A percentile compares a stretch with the other conserved stretches of the same genome.
These are phyloP conservation scores for Oopsacas minuta DNA, from an alignment of 37 sponge, comb jelly and placozoan genomes.

Conservation along the genomic window DNA sequence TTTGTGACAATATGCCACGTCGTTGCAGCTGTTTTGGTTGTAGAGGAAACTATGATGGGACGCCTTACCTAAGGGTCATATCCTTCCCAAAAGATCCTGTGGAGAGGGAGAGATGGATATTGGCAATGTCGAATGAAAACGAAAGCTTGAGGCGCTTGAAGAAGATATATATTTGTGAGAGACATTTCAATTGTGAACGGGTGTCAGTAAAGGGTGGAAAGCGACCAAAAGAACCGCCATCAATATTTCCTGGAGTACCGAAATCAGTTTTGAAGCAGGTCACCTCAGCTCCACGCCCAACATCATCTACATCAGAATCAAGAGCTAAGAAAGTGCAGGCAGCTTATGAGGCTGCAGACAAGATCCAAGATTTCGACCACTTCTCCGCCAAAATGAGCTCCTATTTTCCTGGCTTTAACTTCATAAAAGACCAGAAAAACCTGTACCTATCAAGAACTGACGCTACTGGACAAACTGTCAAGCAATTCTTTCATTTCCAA, in stretches of 20 bases:
- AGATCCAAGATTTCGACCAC: conserved; percentile 19
- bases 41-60: too few species aligned
- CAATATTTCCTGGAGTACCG: conserved; percentile 14
- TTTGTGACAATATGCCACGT: too few species aligned
- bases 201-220: conserved; percentile 19
- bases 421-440: conserved; percentile 6
- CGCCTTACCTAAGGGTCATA: too few species aligned
- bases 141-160: conserved; percentile 16
- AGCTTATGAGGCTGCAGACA: conserved; percentile 4
- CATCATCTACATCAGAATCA: conserved; percentile 20
- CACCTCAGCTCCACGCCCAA: conserved; percentile 18
- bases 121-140: conserved; percentile 17
- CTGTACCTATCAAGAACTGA: conserved; percentile 17
- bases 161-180: conserved; percentile 19
- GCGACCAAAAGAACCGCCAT: not conserved
- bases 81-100: too few species aligned
- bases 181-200: conserved; percentile 17
- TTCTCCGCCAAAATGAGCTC: conserved; percentile 2
- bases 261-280: conserved; percentile 17
- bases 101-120: too few species aligned
- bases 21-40: too few species aligned
- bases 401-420: conserved; percentile 16
- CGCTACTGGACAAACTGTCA: conserved; percentile 19
- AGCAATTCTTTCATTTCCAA: conserved; percentile 16
- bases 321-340: conserved; percentile 19